Conservation (phyloP, 1,140 invertebrate genomes). For the Drosophila saltans region DNA sequence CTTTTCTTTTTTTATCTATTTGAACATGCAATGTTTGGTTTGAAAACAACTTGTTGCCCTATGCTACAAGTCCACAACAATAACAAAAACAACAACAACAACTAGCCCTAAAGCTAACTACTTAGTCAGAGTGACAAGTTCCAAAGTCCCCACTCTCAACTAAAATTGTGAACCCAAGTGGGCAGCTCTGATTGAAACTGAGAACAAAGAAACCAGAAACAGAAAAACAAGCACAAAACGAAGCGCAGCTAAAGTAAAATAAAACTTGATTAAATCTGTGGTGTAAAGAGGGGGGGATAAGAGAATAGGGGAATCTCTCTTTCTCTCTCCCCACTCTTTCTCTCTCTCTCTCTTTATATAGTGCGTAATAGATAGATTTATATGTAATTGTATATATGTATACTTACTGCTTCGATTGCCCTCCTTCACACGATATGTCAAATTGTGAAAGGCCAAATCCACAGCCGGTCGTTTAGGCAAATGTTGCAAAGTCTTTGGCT, state of each 20-base stretch:
- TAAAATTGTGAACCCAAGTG: constrained; percentile 37
- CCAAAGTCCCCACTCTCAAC: constrained; percentile 42
- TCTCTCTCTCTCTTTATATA: constrained; percentile 1
- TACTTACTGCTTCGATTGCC: constrained; percentile 91
- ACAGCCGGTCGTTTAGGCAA: constrained; percentile 93
- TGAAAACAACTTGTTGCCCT: constrained; percentile 8
- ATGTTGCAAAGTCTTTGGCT: constrained; percentile 91
- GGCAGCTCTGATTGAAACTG: constrained; percentile 42
- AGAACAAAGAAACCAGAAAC: constrained; percentile 74
- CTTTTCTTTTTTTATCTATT: neutral
- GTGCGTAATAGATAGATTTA: constrained; percentile 16
- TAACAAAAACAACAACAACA: neutral
- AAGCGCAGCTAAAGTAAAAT: constrained; percentile 53
- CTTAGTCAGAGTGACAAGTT: constrained; percentile 17
- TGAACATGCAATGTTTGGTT: constrained; percentile 2
- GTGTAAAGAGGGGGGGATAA: neutral
- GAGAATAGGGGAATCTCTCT: constrained; percentile 25
- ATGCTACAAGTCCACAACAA: neutral
- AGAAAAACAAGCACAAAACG: constrained; percentile 38
- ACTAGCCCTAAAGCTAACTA: constrained; percentile 1
- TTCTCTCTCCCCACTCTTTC: neutral
- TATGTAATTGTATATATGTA: neutral
- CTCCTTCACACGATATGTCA: constrained; percentile 93
- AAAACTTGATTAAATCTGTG: constrained; percentile 52
- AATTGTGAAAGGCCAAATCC: constrained; percentile 93